Evolutionary conservation across 2,797 vertebrate species (phyloP).

Genomic region (Brachyalestes nurse): DNA sequence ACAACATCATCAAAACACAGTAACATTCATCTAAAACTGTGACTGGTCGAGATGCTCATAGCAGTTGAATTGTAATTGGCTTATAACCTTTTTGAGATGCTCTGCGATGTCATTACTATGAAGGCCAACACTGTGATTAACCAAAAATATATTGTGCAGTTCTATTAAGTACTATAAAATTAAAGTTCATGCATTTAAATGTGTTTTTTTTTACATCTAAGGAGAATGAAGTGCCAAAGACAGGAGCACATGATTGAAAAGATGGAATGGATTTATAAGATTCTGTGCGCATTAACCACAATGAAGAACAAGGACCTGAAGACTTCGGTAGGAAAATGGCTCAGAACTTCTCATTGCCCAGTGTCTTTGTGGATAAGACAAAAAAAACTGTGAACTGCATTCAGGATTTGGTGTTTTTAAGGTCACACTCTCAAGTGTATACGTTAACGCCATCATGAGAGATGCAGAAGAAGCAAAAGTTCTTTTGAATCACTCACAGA

Average conservation of each 20-base stretch:
- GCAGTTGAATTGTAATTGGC: too few relatives aligned
- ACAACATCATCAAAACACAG: too few relatives aligned
- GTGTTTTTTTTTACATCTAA: background rate
- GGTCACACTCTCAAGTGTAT: background rate
- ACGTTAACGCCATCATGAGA: background rate
- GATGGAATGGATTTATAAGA: background rate
- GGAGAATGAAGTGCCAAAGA: background rate
- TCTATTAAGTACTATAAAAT: background rate
- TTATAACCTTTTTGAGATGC: too few relatives aligned
- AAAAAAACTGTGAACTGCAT: background rate
- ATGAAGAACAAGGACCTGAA: background rate
- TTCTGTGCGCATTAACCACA: background rate
- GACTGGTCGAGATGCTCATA: too few relatives aligned
- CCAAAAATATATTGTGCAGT: background rate
- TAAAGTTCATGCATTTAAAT: background rate
- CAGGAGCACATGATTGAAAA: background rate
- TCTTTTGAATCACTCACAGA: background rate
- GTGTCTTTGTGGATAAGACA: background rate
- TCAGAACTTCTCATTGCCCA: background rate
- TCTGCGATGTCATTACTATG: too few relatives aligned
- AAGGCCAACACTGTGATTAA: background rate
- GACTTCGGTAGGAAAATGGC: background rate
- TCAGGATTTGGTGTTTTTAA: background rate
- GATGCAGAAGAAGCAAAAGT: background rate
- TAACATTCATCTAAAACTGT: too few relatives aligned